These are phyloP conservation scores for Bos indicus DNA, from an alignment of 2,113 vertebrate genomes.

Conservation along the genomic window DNA sequence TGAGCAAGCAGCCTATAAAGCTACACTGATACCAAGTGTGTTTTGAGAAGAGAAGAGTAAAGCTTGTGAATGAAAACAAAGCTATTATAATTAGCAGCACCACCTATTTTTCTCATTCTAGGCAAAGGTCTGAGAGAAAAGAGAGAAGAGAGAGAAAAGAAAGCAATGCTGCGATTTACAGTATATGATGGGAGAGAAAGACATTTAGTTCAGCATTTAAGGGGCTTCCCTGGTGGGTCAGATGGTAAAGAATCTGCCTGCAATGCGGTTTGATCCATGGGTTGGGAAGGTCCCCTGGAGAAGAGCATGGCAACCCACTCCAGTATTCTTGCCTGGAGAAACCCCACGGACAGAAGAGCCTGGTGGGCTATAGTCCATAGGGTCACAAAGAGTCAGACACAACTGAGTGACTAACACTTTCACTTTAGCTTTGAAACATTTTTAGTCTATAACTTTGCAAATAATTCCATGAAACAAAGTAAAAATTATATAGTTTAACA, in stretches of 20 bases:
- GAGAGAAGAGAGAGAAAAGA: not conserved
- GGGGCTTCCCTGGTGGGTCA: not conserved
- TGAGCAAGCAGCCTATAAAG: not conserved
- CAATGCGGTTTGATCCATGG: not conserved
- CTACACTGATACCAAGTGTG: not conserved
- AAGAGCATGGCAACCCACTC: not conserved
- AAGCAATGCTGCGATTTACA: not conserved
- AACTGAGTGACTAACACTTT: not conserved
- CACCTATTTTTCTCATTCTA: not conserved
- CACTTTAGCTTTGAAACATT: not conserved
- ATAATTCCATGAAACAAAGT: not conserved
- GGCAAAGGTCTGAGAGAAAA: not conserved
- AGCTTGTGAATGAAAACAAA: not conserved
- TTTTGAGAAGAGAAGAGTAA: not conserved
- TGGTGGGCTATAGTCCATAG: not conserved
- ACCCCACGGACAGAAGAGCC: not conserved
- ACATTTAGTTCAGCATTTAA: not conserved
- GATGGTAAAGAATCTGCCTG: not conserved
- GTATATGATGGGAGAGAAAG: not conserved
- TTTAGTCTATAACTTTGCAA: not conserved
- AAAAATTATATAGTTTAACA: not conserved
- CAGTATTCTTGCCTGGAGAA: not conserved
- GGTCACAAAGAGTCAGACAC: not conserved
- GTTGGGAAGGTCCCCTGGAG: not conserved
- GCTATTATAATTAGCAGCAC: not conserved